Percentiles rank a stretch among this genome's conserved stretches.
These are phyloP conservation scores for Theristus sp. DNA, from an alignment of 2,888 invertebrate genomes.

Conservation along the genomic window DNA sequence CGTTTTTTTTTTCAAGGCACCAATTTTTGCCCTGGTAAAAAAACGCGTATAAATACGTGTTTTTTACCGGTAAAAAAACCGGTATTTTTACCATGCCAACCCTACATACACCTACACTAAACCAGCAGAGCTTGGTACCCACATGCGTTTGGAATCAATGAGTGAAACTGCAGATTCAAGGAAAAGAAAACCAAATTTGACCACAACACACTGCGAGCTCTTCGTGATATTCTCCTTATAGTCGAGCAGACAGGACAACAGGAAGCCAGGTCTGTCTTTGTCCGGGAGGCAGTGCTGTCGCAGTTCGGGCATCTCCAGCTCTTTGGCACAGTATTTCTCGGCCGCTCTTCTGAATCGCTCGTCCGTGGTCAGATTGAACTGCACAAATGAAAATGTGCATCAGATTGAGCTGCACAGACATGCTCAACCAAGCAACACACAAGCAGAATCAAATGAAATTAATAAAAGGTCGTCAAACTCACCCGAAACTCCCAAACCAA, in stretches of 20 bases:
- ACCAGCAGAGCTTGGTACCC: no score
- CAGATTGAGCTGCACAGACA: background rate
- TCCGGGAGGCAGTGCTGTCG: conserved; percentile 10
- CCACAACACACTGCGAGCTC: conserved; percentile 30
- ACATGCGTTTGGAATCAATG: no score
- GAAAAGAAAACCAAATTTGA: no score
- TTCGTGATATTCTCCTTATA: conserved; percentile 42
- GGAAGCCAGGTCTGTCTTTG: conserved; percentile 15
- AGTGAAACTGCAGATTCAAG: no score
- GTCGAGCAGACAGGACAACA: conserved; percentile 49
- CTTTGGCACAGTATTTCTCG: conserved; percentile 41
- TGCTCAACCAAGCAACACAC: background rate
- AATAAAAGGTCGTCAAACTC: background rate
- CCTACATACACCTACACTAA: no score
- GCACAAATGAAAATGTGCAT: background rate
- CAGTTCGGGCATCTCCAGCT: conserved; percentile 31
- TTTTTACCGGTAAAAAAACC: no score
- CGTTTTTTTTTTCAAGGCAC: no score
- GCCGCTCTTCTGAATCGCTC: conserved; percentile 43
- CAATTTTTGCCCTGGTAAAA: no score
- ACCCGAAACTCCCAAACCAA: conserved; percentile 28
- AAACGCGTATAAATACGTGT: no score
- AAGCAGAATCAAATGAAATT: no score
- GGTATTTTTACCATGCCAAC: no score
- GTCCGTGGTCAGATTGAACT: conserved; percentile 44